phyloP scores from a whole-genome alignment of 2,888 invertebrate genomes.

The Monoplex corrugatus region DNA sequence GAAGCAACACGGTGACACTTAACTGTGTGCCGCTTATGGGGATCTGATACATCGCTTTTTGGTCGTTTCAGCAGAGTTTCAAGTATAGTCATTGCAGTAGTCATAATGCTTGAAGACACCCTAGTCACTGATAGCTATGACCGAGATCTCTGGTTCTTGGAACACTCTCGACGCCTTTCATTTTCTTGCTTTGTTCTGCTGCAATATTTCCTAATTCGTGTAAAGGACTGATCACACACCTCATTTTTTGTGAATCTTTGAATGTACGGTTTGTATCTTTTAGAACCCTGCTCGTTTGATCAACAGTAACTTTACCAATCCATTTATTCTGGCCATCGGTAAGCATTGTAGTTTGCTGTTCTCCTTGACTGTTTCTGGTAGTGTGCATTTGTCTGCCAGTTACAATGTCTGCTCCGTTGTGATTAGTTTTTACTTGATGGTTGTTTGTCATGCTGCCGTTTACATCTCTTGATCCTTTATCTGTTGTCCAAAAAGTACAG shows the following conservation, averaged over 20 bases:
- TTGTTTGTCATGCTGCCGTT: neutral
- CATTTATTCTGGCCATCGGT: neutral
- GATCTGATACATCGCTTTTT: neutral
- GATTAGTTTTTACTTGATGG: no score
- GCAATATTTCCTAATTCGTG: neutral
- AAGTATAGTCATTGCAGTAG: neutral
- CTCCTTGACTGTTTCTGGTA: neutral
- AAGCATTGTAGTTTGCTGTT: neutral
- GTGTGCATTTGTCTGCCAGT: no score
- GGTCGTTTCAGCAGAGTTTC: neutral
- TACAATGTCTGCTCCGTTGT: neutral
- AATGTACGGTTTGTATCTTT: neutral
- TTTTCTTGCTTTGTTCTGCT: neutral
- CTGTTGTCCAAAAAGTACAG: no score
- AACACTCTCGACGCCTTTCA: neutral
- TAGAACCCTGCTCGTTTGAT: neutral
- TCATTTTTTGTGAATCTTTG: no score
- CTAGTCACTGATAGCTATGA: neutral
- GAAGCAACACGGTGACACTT: neutral
- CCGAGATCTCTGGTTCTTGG: neutral
- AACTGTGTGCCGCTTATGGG: neutral
- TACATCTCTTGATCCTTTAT: neutral
- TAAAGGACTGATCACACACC: no score
- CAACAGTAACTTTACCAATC: neutral
- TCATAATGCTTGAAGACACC: neutral